These are phyloP conservation scores for Heliconius ethilla DNA, from an alignment of 2,888 invertebrate genomes.

Conservation along the genomic window DNA sequence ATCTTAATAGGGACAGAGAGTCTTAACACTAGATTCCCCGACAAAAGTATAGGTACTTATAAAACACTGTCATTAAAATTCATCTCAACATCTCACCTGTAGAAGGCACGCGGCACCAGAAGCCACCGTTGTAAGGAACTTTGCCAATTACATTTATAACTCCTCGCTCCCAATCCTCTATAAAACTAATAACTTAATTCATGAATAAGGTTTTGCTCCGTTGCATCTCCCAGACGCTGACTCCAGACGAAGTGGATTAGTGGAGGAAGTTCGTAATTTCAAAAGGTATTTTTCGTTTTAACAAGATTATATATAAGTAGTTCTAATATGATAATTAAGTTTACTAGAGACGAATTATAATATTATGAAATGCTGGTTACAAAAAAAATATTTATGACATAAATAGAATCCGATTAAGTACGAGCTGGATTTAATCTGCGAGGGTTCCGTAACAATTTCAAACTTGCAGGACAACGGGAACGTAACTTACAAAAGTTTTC, in stretches of 20 bases:
- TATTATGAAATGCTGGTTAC: neutral
- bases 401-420: too few relatives aligned
- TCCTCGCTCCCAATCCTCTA: conserved; percentile 30
- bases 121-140: conserved; percentile 15
- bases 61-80: conserved; percentile 1
- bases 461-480: too few relatives aligned
- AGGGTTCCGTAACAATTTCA: too few relatives aligned
- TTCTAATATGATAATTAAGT: neutral
- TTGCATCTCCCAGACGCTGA: conserved; percentile 27
- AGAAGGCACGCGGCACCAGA: neutral
- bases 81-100: conserved; percentile 3
- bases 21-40: too few relatives aligned
- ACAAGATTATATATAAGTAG: neutral
- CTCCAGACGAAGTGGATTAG: conserved; percentile 14
- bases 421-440: too few relatives aligned
- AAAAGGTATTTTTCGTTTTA: conserved; percentile 11
- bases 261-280: conserved; percentile 7
- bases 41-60: too few relatives aligned
- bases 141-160: conserved; percentile 41
- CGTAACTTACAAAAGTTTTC: too few relatives aligned
- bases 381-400: neutral
- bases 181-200: conserved; percentile 40
- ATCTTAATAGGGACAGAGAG: too few relatives aligned
- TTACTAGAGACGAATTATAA: neutral
- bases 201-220: conserved; percentile 31